These are phyloP conservation scores for Patiria pectinifera DNA, from an alignment of 53 echinoderm and acorn worm species.

Conservation along the genomic window DNA sequence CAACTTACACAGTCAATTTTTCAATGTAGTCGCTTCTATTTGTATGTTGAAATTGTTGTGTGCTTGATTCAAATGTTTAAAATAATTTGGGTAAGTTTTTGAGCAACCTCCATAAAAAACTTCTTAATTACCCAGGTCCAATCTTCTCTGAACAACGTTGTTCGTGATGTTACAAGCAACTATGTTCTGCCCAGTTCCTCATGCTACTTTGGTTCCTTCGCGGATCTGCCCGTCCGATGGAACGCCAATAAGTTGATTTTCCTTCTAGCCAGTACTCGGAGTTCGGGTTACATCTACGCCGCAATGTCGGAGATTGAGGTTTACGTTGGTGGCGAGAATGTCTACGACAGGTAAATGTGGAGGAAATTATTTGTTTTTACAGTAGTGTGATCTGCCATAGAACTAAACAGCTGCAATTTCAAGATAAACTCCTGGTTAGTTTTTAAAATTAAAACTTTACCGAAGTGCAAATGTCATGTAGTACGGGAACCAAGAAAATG, in stretches of 20 bases:
- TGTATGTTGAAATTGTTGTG: too few relatives aligned
- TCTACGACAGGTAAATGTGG: constrained; percentile 70
- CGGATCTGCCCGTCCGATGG: constrained; percentile 75
- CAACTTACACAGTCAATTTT: too few relatives aligned
- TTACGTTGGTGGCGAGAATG: constrained; percentile 68
- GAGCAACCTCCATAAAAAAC: neutral
- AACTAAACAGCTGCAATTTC: too few relatives aligned
- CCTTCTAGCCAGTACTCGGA: constrained; percentile 31
- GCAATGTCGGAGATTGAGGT: constrained; percentile 87
- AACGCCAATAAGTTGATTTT: constrained; percentile 68
- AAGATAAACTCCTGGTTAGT: too few relatives aligned
- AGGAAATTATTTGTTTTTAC: neutral
- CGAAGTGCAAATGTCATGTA: too few relatives aligned
- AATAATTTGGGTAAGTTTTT: neutral
- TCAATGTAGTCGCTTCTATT: too few relatives aligned
- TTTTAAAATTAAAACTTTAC: too few relatives aligned
- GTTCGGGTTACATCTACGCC: constrained; percentile 24
- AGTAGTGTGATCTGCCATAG: neutral
- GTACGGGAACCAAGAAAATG: too few relatives aligned
- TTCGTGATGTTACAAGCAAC: constrained; percentile 59
- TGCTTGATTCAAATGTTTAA: too few relatives aligned
- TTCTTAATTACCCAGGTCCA: constrained; percentile 41
- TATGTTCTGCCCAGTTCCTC: constrained; percentile 76
- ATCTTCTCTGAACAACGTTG: constrained; percentile 35
- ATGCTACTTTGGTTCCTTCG: constrained; percentile 66